Percentiles rank a stretch among this genome's conserved stretches.
Conservation (phyloP, 2,113 vertebrate genomes). For the Phodopus roborovskii region DNA sequence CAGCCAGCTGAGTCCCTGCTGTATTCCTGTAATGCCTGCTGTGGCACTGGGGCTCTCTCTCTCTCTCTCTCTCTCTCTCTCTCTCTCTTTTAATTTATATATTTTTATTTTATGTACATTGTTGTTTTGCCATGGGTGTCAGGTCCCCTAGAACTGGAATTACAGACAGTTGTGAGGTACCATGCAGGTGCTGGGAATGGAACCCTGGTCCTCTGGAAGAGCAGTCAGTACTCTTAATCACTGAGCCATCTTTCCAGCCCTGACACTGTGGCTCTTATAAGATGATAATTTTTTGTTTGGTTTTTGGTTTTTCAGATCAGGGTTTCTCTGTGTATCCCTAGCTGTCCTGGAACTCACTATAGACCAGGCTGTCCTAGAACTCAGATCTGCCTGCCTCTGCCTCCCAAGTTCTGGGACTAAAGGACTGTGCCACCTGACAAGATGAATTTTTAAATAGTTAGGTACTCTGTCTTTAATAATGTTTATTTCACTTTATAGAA, state of each 20-base stretch:
- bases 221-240: too few species aligned
- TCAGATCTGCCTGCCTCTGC: not conserved
- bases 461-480: not conserved
- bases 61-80: not conserved
- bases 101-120: not conserved
- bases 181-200: not conserved
- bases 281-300: too few species aligned
- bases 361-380: not conserved
- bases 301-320: too few species aligned
- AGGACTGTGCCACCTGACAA: not conserved
- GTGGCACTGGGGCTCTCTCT: not conserved
- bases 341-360: not conserved
- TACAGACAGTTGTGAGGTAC: not conserved
- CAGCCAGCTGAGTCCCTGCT: not conserved
- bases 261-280: too few species aligned
- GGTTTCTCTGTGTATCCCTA: too few species aligned
- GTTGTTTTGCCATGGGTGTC: not conserved
- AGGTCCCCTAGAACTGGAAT: not conserved
- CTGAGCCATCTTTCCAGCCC: too few species aligned
- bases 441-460: not conserved
- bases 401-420: not conserved
- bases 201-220: too few species aligned
- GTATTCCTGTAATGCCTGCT: not conserved
- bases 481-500: conserved; percentile 26
- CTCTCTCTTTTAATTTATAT: not conserved